Evolutionary conservation across 2,797 vertebrate genomes (phyloP), one percentile per base, ranked within the genome.

Genomic region (Triplophysa bombifrons): DNA sequence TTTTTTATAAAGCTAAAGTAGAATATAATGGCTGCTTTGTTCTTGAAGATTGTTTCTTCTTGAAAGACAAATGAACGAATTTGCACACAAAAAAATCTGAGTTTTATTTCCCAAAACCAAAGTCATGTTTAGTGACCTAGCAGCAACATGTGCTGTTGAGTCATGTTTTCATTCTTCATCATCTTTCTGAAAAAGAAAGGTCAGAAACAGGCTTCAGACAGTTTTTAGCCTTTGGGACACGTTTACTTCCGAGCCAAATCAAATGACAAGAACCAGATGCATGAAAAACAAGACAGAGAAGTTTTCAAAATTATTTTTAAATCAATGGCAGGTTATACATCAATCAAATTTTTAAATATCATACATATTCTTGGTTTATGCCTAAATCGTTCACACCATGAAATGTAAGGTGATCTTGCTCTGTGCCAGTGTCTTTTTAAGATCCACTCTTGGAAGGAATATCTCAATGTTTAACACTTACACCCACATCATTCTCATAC

Each of bases 401-500:
- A 30, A 60, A 72, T 61, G 46, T 60, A 72, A 73, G 51, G 63
- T 9, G 25, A 17, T 67, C 25, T 68, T 66, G 55, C 60, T 60
- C 16, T 51, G 38, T 80, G 41, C 22, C 64, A 50, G 41, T 1
- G 19, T 64, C 20, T 63, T 78, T 68, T 63, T 70, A 68, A 74
- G 63, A 58, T 73, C 61, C 66, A 19, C 22, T 66, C 51, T 72
- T 75, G 76, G 58, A 83, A 60, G 50, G 41, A 80, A 55, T 41
- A 58, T 71, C 70, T 64, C 38, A 19, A 50, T 46, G 65, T 80
- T 83, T 80, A 79, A 80, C 60, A 71, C 66, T 72, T 75, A 87
- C 88, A 86, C 92, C 92, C 90, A 89, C 91, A 87, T 89, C 87
- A 86, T 90, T 90, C 89, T 88, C 92, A 89, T 88, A 91, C 89